These are phyloP conservation scores for Spialia ferax DNA, from an alignment of 2,888 invertebrate species.

Conservation along the genomic window DNA sequence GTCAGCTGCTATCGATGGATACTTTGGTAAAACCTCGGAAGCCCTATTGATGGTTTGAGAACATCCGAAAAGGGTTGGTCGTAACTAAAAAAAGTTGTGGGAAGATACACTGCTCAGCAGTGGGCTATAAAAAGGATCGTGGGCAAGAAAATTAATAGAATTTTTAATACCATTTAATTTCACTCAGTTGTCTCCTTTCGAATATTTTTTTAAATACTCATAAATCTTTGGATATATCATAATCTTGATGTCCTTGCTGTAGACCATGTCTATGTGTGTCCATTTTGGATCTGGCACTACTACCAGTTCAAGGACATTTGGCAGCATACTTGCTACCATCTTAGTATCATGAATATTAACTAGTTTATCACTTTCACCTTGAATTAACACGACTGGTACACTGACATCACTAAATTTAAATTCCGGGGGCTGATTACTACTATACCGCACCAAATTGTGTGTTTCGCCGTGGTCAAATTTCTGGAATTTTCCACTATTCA, in stretches of 20 bases:
- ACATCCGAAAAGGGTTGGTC: no score
- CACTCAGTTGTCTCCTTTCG: not conserved
- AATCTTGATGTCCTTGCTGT: slow-evolving; percentile 38
- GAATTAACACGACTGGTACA: slow-evolving; percentile 52
- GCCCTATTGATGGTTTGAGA: no score
- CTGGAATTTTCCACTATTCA: slow-evolving; percentile 50
- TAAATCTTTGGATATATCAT: slow-evolving; percentile 40
- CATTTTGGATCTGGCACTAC: slow-evolving; percentile 46
- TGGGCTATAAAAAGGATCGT: no score
- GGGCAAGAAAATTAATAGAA: no score
- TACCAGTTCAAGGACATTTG: slow-evolving; percentile 50
- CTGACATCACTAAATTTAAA: slow-evolving; percentile 59
- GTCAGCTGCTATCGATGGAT: no score
- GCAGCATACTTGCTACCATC: slow-evolving; percentile 48
- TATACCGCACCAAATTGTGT: slow-evolving; percentile 54
- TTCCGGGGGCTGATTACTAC: slow-evolving; percentile 50
- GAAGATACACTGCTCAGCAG: no score
- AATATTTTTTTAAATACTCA: slow-evolving; percentile 32
- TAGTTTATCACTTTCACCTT: slow-evolving; percentile 55
- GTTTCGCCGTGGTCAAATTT: slow-evolving; percentile 54
- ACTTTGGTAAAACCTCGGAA: no score
- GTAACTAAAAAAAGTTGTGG: no score
- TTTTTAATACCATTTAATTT: not conserved
- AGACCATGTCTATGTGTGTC: slow-evolving; percentile 61
- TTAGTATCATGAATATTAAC: slow-evolving; percentile 54